Evolutionary conservation across 2,113 vertebrate species (phyloP), one percentile per base, ranked within the genome.

Genomic region (Rhynchomys soricoides): DNA sequence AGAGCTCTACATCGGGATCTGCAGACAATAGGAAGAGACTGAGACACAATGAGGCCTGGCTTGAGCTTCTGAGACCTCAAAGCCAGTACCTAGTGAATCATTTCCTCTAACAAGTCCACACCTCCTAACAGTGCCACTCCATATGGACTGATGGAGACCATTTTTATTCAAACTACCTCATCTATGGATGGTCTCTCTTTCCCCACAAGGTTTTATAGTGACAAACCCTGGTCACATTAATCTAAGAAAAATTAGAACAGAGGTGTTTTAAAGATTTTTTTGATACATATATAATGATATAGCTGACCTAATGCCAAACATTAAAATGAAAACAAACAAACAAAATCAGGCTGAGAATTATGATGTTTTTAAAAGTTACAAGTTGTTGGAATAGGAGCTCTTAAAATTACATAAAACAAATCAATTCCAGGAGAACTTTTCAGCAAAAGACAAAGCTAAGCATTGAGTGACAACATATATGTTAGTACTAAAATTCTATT

Each of bases 341-440:
- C 52, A 59, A 82, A 55, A 94, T 37, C 50, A 40, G 19, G 22
- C 19, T 68, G 34, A 57, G 48, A 93, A 7, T 78, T 6, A 68
- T 43, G 19, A 68, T 93, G 9, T 48, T 22, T 89, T 73, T 59
- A 86, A 50, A 86, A 86, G 34, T 82, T 86, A 78, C 7, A 93
- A 86, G n/a, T 66, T 92, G 22, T 88, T 93, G 21, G 10, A 93
- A 87, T 85, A 52, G 94, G 45, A 81, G 11, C 8, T 55, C 64
- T 95, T 96, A 94, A 82, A 34, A 10, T 87, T 95, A 96, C 64
- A 95, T 75, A 98, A 98, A 97, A 97, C 82, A 90, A 75, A 96
- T 95, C 95, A 92, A 10, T 94, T 64, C 5, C 88, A 89, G 26
- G 64, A 92, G 85, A 97, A 82, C n/a, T 93, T 19, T 90, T 97